These are phyloP conservation scores for Chauna torquata DNA, from an alignment of 2,113 vertebrate species.

Conservation along the genomic window DNA sequence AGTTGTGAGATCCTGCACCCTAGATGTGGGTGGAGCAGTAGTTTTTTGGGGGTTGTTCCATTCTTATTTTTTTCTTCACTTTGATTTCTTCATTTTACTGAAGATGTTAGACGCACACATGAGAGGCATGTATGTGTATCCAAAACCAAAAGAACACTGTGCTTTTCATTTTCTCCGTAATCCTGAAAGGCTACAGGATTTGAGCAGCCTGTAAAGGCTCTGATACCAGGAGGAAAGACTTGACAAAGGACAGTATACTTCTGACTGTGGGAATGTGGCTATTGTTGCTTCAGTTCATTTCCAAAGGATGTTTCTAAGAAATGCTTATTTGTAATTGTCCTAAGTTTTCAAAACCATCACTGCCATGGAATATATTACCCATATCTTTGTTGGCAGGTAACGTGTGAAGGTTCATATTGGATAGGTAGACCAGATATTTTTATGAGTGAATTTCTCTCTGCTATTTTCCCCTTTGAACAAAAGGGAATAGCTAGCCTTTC, in stretches of 20 bases:
- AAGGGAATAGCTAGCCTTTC: not conserved
- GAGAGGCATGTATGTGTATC: not conserved
- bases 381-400: not conserved
- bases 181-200: not conserved
- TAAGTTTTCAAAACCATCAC: not conserved
- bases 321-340: not conserved
- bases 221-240: not conserved
- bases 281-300: not conserved
- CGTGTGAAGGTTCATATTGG: not conserved
- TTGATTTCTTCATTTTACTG: not conserved
- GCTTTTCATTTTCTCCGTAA: not conserved
- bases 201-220: not conserved
- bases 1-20: not conserved
- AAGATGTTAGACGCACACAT: not conserved
- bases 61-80: not conserved
- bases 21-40: accelerated
- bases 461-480: not conserved
- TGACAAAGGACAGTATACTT: not conserved
- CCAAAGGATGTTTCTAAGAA: not conserved
- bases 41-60: not conserved
- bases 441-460: not conserved
- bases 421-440: not conserved
- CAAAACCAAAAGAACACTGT: not conserved
- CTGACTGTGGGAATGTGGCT: not conserved
- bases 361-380: accelerated